These are phyloP conservation scores for Climacteris rufus DNA, from an alignment of 2,113 vertebrate species.

Conservation along the genomic window DNA sequence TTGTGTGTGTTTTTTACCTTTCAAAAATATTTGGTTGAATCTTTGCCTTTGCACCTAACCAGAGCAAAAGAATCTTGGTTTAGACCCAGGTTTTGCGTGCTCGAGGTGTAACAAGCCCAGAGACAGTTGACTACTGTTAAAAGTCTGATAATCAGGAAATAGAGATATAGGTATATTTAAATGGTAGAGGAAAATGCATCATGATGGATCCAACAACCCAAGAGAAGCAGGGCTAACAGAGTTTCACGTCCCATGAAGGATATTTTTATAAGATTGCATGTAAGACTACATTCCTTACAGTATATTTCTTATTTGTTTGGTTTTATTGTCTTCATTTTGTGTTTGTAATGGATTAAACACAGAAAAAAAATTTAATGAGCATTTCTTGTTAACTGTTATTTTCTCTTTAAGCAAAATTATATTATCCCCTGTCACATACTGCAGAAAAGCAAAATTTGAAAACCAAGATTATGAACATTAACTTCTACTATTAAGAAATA, in stretches of 20 bases:
- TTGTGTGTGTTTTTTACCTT: too few relatives aligned
- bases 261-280: background rate
- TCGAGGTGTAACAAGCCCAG: too few relatives aligned
- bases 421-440: background rate
- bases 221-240: background rate
- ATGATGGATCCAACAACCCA: background rate
- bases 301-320: rapidly evolving
- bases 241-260: background rate
- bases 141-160: background rate
- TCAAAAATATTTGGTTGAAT: too few relatives aligned
- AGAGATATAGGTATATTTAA: background rate
- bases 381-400: background rate
- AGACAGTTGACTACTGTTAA: background rate
- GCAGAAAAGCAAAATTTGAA: background rate
- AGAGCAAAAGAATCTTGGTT: too few relatives aligned
- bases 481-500: background rate
- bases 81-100: too few relatives aligned
- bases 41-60: too few relatives aligned
- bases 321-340: background rate
- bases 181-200: background rate
- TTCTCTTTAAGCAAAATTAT: background rate
- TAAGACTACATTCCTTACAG: background rate
- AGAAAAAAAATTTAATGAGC: background rate
- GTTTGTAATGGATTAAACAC: background rate
- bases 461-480: background rate